A percentile compares a stretch with the other conserved stretches of the same genome.
phyloP scores from a whole-genome alignment of 2,113 vertebrate genomes.

The Rhodinocichla rosea region DNA sequence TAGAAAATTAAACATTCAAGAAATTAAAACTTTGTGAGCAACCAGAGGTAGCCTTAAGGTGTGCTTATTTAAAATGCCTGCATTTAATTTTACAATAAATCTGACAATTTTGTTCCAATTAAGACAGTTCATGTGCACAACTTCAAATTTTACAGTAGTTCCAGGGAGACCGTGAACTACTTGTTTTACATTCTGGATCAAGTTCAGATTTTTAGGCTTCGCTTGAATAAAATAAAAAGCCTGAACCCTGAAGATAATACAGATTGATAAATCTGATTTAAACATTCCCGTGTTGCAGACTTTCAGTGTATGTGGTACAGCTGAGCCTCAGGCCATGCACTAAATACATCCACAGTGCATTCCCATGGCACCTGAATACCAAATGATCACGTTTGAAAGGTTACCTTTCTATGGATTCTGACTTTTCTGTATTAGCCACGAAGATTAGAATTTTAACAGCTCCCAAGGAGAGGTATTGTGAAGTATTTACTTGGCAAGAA shows the following conservation, averaged over 20 bases:
- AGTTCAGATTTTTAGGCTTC: constrained; percentile 70
- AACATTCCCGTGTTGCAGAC: constrained; percentile 57
- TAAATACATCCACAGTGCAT: constrained; percentile 58
- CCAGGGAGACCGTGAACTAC: constrained; percentile 54
- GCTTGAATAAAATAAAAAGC: constrained; percentile 51
- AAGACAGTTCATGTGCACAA: constrained; percentile 49
- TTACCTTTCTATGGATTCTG: constrained; percentile 61
- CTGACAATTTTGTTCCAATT: constrained; percentile 67
- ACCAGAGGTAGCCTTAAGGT: constrained; percentile 61
- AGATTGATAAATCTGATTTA: constrained; percentile 68
- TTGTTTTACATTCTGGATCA: constrained; percentile 73
- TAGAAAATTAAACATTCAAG: constrained; percentile 69
- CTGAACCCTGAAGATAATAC: constrained; percentile 69
- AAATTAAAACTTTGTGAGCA: constrained; percentile 64
- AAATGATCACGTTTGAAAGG: constrained; percentile 65
- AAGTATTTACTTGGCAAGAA: constrained; percentile 57
- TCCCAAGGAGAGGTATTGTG: constrained; percentile 60
- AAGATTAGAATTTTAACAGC: constrained; percentile 69
- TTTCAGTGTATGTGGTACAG: constrained; percentile 54
- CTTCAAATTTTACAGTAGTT: constrained; percentile 62
- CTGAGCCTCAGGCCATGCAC: constrained; percentile 55
- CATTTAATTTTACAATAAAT: constrained; percentile 60
- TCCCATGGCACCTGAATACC: constrained; percentile 56
- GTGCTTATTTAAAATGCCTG: constrained; percentile 64
- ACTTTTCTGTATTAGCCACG: constrained; percentile 54